phyloP scores from a whole-genome alignment of 2,888 invertebrate genomes.

The Conomelus anceps region DNA sequence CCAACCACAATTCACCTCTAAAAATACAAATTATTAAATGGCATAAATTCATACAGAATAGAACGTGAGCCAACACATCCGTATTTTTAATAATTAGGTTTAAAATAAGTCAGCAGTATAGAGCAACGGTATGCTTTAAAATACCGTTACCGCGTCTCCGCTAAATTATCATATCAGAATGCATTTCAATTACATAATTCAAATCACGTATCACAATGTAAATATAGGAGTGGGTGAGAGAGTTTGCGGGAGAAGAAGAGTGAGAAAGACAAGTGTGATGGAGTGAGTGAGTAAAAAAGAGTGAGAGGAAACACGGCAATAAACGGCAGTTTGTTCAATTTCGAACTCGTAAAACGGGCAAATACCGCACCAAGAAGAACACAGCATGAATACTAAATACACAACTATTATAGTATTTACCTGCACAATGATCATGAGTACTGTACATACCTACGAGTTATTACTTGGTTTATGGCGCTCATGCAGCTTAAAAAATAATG shows the following conservation, averaged over 20 bases:
- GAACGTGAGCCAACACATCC: background rate
- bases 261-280: background rate
- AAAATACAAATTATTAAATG: background rate
- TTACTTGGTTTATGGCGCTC: background rate
- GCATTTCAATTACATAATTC: background rate
- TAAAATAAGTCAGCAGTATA: background rate
- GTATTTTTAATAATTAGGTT: background rate
- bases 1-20: background rate
- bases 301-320: background rate
- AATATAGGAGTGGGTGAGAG: background rate
- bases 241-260: background rate
- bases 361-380: background rate
- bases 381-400: background rate
- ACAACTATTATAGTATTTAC: background rate
- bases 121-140: background rate
- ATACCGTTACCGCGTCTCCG: background rate
- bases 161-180: background rate
- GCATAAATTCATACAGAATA: background rate
- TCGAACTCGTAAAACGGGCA: background rate
- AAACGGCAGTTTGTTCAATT: background rate
- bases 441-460: background rate
- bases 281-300: background rate
- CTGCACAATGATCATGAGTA: too few species aligned
- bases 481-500: background rate
- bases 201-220: background rate